phyloP scores from a whole-genome alignment of 1,140 invertebrate species.

The Calliopsis andreniformis region DNA sequence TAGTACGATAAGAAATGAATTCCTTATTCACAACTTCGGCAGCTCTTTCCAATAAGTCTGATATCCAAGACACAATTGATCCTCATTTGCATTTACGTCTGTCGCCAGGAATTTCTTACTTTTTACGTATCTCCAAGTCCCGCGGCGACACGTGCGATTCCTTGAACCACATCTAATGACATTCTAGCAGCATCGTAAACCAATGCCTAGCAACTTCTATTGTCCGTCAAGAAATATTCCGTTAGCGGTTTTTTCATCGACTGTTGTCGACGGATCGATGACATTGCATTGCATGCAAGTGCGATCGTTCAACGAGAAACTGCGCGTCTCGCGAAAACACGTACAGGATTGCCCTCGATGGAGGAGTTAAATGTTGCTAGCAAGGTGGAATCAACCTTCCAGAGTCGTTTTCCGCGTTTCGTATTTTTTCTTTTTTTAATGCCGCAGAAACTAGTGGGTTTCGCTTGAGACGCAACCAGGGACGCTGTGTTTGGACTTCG shows the following conservation, averaged over 20 bases:
- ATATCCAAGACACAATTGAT: too few relatives aligned
- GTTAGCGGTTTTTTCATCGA: conserved; percentile 5
- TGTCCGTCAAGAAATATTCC: conserved; percentile 21
- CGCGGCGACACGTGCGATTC: neutral
- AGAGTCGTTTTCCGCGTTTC: neutral
- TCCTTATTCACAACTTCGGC: too few relatives aligned
- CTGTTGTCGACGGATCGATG: conserved; percentile 22
- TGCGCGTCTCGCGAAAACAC: neutral
- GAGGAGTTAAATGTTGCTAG: neutral
- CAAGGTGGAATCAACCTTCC: neutral
- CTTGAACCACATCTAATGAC: neutral
- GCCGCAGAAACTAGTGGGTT: neutral
- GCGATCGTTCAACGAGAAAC: neutral
- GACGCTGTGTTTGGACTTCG: neutral
- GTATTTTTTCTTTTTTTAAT: neutral
- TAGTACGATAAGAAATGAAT: too few relatives aligned
- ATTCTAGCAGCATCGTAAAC: conserved; percentile 12
- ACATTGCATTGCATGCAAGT: neutral
- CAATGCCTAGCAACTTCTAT: conserved; percentile 12
- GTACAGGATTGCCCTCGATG: neutral
- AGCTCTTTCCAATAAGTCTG: too few relatives aligned
- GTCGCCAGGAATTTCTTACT: neutral
- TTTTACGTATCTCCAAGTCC: neutral
- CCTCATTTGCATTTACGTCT: too few relatives aligned
- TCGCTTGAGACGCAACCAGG: too few relatives aligned